Base-by-base conservation (phyloP, 2,797 vertebrate species). In the Coccyzus lansbergi region DNA sequence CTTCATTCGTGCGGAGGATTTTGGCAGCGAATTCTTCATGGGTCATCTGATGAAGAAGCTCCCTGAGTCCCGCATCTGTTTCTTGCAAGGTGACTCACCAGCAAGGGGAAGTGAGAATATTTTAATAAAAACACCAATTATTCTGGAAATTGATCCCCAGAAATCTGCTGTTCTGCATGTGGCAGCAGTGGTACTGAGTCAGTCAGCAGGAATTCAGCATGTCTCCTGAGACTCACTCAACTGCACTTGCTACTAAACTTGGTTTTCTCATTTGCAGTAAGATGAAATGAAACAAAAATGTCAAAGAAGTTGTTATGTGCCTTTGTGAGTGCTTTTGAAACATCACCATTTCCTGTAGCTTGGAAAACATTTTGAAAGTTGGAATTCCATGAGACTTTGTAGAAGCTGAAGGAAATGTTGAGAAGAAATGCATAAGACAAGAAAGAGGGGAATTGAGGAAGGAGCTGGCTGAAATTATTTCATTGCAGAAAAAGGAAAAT, bases 21-120 rank as follows among this genome's bases (percentile, higher is more conserved):
- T 98, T 16, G 98, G 98, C 79, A 98, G 98, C 0, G 95, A 98
- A 86, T 98, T 98, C 94, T 98, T 97, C 97, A 98, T 98, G 98
- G 98, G 98, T 21, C 96, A 97, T 8, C 75, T 98, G 94, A 98
- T 97, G 97, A 98, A 97, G 95, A 98, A 97, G 92, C 93, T 97
- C n/a, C 98, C 98, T 0, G 98, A 98, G 71, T 98, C 97, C 3
- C 96, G 95, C n/a, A 98, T 98, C 64, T 98, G 98, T 88, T 98
- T 98, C 96, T 96, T 98, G 97, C 96, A 98, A 97, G 98, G 98
- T 98, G 84, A 97, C 44, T 90, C 63, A 67, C 44, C 10, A 28
- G 10, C 21, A 49, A 18, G n/a, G 9, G 6, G 9, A 5, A 53
- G 19, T 7, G 46, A 69, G 18, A 78, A 36, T 34, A 26, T 34